Base-by-base conservation (phyloP, 2,888 invertebrate species). In the Piscicola geometra region DNA sequence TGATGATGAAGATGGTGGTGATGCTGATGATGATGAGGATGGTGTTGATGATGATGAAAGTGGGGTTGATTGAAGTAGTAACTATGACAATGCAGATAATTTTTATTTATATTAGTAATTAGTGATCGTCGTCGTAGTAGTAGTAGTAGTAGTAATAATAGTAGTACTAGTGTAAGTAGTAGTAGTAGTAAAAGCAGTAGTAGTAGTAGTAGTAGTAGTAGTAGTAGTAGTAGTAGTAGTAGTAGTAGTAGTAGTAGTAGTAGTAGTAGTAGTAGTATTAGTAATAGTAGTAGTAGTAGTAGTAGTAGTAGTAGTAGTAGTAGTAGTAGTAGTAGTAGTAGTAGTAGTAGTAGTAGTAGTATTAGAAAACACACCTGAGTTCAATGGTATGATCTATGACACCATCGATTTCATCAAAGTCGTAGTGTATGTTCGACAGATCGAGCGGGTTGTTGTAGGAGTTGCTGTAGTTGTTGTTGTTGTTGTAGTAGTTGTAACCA, bases 151-250 rank as follows among this genome's bases (percentile, higher is more conserved):
- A 56, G 72, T 72, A 56, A 56, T 72, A 56, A 56, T 72, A 56
- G 72, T 72, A 56, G 72, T 72, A 56, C 56, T 72, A 56, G 72
- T 72, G 32, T 52, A 56, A 56, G 72, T 72, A 56, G 72, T 56
- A 72, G 72, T 72, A 56, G 72, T 72, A 56, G 72, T 72, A 72
- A 56, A 56, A 72, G 72, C 56, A 72, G 72, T 72, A 72, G 72
- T 72, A 72, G 72, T 72, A 72, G 72, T 72, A 72, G 72, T 72
- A 72, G 72, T 72, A 72, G 72, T 72, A 72, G 72, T 72, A 72
- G 72, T 72, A 72, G 72, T 72, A 72, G 72, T 72, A 72, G 72
- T 72, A 72, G 72, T 72, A 72, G 72, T 72, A 72, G 72, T 72
- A 72, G 72, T 72, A 72, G 72, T 72, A 72, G 72, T 72, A 50